phyloP scores from a whole-genome alignment of 2,113 vertebrate genomes.

The Hypanus sabinus region DNA sequence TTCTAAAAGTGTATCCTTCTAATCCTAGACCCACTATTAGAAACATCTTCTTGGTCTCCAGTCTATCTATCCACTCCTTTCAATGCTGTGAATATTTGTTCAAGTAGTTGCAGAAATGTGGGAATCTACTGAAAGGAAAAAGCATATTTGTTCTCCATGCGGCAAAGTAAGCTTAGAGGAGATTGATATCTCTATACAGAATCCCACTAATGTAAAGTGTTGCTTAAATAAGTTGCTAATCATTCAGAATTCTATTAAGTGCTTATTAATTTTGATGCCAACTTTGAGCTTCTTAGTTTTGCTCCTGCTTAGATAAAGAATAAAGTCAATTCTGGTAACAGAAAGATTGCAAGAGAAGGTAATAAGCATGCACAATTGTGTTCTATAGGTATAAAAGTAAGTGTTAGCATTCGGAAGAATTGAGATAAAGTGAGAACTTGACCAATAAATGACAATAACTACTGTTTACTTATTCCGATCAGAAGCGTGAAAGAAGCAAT shows the following conservation, averaged over 20 bases:
- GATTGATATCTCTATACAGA: too few species aligned
- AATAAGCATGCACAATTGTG: neutral
- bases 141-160: too few species aligned
- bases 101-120: too few species aligned
- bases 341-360: neutral
- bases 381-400: neutral
- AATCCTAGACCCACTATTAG: too few species aligned
- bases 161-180: too few species aligned
- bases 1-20: too few species aligned
- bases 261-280: neutral
- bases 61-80: too few species aligned
- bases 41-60: too few species aligned
- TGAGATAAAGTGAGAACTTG: neutral
- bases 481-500: neutral
- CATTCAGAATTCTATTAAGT: neutral
- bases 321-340: neutral
- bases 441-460: neutral
- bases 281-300: neutral
- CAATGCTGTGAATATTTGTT: too few species aligned
- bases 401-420: neutral
- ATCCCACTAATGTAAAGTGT: neutral
- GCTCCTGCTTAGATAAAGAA: neutral
- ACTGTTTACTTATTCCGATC: neutral
- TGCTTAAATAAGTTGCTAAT: neutral
- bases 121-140: too few species aligned